Evolutionary conservation across 1,140 invertebrate genomes (phyloP).

Genomic region (Sinella curviseta): DNA sequence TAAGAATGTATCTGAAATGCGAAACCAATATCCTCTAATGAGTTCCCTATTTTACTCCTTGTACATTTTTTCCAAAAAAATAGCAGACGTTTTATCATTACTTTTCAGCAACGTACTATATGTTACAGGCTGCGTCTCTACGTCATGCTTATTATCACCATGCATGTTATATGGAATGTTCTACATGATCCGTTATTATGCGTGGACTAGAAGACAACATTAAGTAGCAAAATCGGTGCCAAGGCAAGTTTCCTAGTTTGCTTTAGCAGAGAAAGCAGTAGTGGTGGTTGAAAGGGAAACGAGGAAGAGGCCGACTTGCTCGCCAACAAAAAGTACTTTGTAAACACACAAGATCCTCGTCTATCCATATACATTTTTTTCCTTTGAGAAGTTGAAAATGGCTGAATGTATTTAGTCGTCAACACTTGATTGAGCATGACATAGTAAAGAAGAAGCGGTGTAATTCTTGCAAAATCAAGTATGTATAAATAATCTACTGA

Average conservation of each 20-base stretch:
- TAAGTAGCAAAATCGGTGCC: slow-evolving; percentile 11
- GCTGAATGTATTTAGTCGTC: slow-evolving; percentile 10
- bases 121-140: too few species aligned
- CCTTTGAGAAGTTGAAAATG: not conserved
- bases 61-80: too few species aligned
- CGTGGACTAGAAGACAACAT: not conserved
- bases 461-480: slow-evolving; percentile 6
- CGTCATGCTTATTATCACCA: too few species aligned
- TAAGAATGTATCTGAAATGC: too few species aligned
- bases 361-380: not conserved
- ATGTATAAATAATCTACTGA: not conserved
- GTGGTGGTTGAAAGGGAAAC: not conserved
- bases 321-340: not conserved
- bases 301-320: not conserved
- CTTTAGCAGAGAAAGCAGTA: not conserved
- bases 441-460: not conserved
- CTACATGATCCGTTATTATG: too few species aligned
- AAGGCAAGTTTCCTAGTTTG: not conserved
- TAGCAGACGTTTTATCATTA: too few species aligned
- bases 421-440: slow-evolving; percentile 23
- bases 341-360: not conserved
- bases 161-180: too few species aligned
- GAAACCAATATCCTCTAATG: too few species aligned
- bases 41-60: too few species aligned
- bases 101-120: too few species aligned